These are phyloP conservation scores for Anoncus sp. DNA, from an alignment of 2,888 invertebrate species.

Conservation along the genomic window DNA sequence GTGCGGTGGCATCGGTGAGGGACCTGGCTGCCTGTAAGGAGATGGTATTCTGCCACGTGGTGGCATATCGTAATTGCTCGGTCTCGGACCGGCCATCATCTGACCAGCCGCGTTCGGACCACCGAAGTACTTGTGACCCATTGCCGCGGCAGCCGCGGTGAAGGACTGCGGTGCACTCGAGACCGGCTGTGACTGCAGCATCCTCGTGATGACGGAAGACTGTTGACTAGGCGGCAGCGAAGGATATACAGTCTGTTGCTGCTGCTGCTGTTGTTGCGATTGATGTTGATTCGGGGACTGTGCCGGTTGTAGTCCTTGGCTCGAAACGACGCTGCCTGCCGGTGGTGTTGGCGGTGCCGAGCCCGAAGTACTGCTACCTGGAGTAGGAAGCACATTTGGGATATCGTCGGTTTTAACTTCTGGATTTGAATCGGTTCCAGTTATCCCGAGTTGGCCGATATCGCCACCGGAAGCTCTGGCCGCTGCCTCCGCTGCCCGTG, in stretches of 20 bases:
- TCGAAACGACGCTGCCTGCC: constrained; percentile 68
- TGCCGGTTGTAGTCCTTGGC: constrained; percentile 75
- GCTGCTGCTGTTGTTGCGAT: constrained; percentile 37
- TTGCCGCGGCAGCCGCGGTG: constrained; percentile 81
- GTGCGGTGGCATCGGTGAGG: constrained; percentile 77
- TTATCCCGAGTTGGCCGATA: constrained; percentile 68
- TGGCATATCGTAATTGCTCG: constrained; percentile 78
- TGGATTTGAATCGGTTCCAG: constrained; percentile 77
- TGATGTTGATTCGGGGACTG: constrained; percentile 71
- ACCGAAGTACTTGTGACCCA: constrained; percentile 83
- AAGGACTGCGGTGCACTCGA: constrained; percentile 79
- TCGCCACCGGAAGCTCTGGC: constrained; percentile 82
- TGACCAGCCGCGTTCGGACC: constrained; percentile 74
- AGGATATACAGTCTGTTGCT: constrained; percentile 75
- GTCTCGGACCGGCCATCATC: constrained; percentile 77
- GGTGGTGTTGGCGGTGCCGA: constrained; percentile 81
- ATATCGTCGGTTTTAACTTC: constrained; percentile 76
- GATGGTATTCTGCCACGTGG: constrained; percentile 81
- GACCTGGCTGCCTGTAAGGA: constrained; percentile 77
- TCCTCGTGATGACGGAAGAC: constrained; percentile 86
- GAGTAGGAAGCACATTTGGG: constrained; percentile 77
- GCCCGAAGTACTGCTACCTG: constrained; percentile 81
- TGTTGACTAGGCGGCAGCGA: constrained; percentile 82
- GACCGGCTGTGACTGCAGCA: constrained; percentile 85
- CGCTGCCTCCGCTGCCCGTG: constrained; percentile 84